Conservation (phyloP, 2,113 vertebrate genomes). For the Phocoena phocoena region DNA sequence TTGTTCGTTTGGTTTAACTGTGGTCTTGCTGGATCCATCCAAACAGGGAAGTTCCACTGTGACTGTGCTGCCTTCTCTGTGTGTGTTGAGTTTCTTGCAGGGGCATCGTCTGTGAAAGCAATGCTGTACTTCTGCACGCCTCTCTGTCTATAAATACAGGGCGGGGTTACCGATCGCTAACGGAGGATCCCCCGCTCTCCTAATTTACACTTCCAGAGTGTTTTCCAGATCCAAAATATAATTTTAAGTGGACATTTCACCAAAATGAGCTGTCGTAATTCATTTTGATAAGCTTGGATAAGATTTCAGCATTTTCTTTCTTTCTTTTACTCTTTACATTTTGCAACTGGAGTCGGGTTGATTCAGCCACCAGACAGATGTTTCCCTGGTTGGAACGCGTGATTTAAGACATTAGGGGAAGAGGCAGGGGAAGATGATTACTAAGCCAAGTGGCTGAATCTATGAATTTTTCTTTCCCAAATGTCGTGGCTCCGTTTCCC, state of each 20-base stretch:
- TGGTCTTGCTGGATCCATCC: neutral
- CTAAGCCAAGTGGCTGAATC: neutral
- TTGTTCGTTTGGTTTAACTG: slow-evolving; percentile 55
- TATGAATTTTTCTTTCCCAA: neutral
- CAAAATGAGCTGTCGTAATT: neutral
- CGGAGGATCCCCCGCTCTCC: fast-evolving
- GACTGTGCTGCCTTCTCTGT: neutral
- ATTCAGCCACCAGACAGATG: neutral
- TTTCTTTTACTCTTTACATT: neutral
- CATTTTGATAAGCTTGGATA: neutral
- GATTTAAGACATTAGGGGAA: neutral
- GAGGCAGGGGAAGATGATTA: neutral
- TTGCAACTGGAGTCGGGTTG: neutral
- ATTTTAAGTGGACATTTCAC: neutral
- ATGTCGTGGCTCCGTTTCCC: neutral
- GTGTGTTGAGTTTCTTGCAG: neutral
- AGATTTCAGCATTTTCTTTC: neutral
- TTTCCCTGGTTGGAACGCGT: slow-evolving; percentile 37
- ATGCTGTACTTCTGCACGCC: neutral
- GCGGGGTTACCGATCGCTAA: fast-evolving
- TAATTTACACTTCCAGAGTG: neutral
- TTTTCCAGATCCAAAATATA: neutral
- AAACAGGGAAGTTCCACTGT: slow-evolving; percentile 47
- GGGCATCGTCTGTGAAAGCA: neutral
- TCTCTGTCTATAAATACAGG: fast-evolving